A percentile compares a stretch with the other conserved stretches of the same genome.
Evolutionary conservation across 2,113 vertebrate species (phyloP).

Genomic region (Ophthalmolycus amberensis): DNA sequence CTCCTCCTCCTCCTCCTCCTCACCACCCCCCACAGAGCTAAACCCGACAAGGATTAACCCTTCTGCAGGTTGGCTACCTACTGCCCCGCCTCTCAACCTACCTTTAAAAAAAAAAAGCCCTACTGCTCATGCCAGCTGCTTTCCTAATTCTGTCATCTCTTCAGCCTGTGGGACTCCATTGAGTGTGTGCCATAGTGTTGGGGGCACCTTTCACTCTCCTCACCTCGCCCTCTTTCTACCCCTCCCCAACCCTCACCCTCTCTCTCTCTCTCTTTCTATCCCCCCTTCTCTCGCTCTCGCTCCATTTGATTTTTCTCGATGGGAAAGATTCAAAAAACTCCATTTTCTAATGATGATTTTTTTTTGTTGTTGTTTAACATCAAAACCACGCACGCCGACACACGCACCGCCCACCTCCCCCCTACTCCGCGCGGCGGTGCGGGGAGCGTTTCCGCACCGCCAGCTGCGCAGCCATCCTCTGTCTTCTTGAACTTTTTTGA

Average conservation of each 20-base stretch:
- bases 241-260: slow-evolving; percentile 33
- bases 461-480: slow-evolving; percentile 87
- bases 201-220: slow-evolving; percentile 84
- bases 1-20: slow-evolving; percentile 61
- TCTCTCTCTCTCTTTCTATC: slow-evolving; percentile 70
- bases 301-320: slow-evolving; percentile 85
- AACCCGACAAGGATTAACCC: slow-evolving; percentile 85
- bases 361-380: slow-evolving; percentile 83
- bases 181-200: slow-evolving; percentile 87
- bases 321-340: slow-evolving; percentile 84
- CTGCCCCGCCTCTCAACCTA: slow-evolving; percentile 72
- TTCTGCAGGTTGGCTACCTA: slow-evolving; percentile 75
- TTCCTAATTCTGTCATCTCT: slow-evolving; percentile 87
- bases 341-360: slow-evolving; percentile 83
- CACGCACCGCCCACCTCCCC: slow-evolving; percentile 59
- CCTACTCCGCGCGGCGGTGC: slow-evolving; percentile 57
- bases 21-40: slow-evolving; percentile 76
- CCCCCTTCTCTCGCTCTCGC: slow-evolving; percentile 71
- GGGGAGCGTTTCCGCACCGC: slow-evolving; percentile 82
- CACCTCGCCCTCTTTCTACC: slow-evolving; percentile 70
- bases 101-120: slow-evolving; percentile 53
- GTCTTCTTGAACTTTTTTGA: slow-evolving; percentile 88
- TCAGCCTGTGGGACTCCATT: slow-evolving; percentile 87
- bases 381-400: slow-evolving; percentile 81
- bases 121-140: slow-evolving; percentile 86